Percentiles rank a stretch among this genome's conserved stretches.
Evolutionary conservation across 2,888 invertebrate genomes (phyloP).

Genomic region (Diploptera punctata): DNA sequence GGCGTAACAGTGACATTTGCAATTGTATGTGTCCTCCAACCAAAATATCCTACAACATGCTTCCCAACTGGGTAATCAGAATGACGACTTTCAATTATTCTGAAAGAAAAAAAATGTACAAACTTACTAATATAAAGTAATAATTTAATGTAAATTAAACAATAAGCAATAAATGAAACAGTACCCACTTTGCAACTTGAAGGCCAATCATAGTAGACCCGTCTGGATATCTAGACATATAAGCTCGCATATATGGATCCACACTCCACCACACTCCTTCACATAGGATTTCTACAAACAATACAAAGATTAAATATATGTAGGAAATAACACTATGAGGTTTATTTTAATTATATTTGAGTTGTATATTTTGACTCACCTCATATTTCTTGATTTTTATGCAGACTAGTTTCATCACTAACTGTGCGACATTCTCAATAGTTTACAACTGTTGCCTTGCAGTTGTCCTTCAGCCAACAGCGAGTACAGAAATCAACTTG

Average conservation of each 20-base stretch:
- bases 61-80: neutral
- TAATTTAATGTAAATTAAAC: neutral
- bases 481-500: no score
- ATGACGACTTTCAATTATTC: neutral
- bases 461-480: no score
- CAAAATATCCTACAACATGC: neutral
- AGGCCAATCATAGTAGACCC: neutral
- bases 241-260: neutral
- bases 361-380: no score
- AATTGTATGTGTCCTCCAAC: neutral
- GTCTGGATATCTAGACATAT: neutral
- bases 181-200: neutral
- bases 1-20: neutral
- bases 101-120: neutral
- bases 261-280: neutral
- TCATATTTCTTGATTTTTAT: no score
- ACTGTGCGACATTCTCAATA: no score
- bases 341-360: no score
- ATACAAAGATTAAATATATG: no score
- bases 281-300: neutral
- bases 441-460: no score
- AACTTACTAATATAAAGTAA: neutral
- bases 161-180: neutral
- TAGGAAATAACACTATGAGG: no score
- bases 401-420: no score